Percentiles rank a stretch among this genome's conserved stretches.
Evolutionary conservation across 2,797 vertebrate genomes (phyloP).

Genomic region (Propithecus perrieri): DNA sequence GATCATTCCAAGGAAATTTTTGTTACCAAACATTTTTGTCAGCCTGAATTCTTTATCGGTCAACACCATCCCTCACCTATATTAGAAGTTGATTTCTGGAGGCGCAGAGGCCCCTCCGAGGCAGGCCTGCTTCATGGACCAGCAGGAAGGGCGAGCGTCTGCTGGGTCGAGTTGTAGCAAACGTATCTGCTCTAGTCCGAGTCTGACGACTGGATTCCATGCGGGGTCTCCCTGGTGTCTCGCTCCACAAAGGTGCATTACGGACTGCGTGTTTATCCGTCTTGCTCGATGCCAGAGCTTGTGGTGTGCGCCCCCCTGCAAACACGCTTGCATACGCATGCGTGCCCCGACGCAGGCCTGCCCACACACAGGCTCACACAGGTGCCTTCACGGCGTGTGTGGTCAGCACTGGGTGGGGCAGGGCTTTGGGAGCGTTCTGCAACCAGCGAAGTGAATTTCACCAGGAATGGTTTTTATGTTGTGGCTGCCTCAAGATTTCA

Average conservation of each 20-base stretch:
- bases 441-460: not conserved
- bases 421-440: not conserved
- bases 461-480: not conserved
- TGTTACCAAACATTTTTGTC: too few species aligned
- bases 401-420: accelerated
- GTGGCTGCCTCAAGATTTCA: not conserved
- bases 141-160: accelerated
- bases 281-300: not conserved
- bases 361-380: accelerated
- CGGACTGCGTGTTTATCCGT: not conserved
- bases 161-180: accelerated
- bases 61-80: accelerated
- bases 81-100: not conserved
- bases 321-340: not conserved
- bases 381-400: accelerated
- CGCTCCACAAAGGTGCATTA: accelerated
- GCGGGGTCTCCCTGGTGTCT: accelerated
- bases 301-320: accelerated
- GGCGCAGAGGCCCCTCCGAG: accelerated
- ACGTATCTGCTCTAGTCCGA: accelerated
- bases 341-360: accelerated
- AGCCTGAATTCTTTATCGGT: not conserved
- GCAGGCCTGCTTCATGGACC: not conserved
- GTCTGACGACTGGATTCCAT: accelerated
- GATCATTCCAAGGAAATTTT: not conserved